phyloP scores from a whole-genome alignment of 2,797 vertebrate species.

The Gallirallus australis region DNA sequence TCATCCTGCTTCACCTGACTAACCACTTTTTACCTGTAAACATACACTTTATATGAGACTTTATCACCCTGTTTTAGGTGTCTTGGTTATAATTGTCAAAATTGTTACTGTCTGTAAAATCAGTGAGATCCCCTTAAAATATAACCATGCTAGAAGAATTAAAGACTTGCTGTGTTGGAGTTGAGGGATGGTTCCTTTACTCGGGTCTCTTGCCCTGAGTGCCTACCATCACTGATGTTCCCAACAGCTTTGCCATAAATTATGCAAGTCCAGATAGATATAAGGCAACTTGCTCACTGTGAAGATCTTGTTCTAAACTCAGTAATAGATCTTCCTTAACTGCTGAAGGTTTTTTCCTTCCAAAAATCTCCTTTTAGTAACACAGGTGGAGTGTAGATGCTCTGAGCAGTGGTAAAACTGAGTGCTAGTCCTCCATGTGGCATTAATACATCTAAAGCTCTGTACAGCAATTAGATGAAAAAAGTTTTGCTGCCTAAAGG shows the following conservation, averaged over 20 bases:
- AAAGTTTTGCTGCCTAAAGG: neutral
- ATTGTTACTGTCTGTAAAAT: neutral
- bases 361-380: neutral
- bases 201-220: neutral
- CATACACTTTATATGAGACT: neutral
- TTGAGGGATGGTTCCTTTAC: neutral
- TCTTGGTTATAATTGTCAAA: neutral
- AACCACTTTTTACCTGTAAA: neutral
- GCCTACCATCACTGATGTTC: neutral
- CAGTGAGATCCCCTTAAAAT: neutral
- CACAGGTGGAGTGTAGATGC: neutral
- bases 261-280: neutral
- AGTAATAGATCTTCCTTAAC: neutral
- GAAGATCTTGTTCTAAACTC: neutral
- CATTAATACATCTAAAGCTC: neutral
- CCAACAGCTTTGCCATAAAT: neutral
- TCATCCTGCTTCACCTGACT: neutral
- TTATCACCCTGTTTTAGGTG: neutral
- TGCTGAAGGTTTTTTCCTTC: neutral
- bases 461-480: neutral
- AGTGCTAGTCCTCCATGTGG: neutral
- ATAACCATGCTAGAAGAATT: neutral
- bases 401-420: neutral
- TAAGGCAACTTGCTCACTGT: neutral
- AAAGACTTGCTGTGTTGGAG: neutral